These are phyloP conservation scores for Brachyptera risi DNA, from an alignment of 2,888 invertebrate species.

Conservation along the genomic window DNA sequence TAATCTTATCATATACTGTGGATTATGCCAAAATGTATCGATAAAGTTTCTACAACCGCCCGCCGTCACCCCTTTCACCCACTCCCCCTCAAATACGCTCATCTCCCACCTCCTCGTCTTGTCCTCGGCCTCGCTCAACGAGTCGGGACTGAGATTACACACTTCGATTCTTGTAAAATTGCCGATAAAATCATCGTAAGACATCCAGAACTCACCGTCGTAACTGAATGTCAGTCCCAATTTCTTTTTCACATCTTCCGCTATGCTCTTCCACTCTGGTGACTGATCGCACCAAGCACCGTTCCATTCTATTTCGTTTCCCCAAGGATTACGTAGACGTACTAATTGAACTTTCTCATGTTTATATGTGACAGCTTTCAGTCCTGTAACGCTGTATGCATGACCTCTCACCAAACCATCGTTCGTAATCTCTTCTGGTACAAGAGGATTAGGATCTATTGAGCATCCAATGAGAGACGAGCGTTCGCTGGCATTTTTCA, in stretches of 20 bases:
- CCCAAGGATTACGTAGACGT: constrained; percentile 68
- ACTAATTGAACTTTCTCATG: constrained; percentile 51
- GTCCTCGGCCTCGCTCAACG: constrained; percentile 40
- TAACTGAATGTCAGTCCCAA: constrained; percentile 49
- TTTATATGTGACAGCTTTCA: constrained; percentile 47
- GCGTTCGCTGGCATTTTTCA: constrained; percentile 50
- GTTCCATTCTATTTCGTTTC: constrained; percentile 66
- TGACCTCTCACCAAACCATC: constrained; percentile 65
- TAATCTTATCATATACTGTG: constrained; percentile 49
- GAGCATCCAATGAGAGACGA: constrained; percentile 56
- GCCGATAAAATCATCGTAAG: constrained; percentile 48
- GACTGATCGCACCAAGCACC: constrained; percentile 67
- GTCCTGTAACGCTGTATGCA: constrained; percentile 65
- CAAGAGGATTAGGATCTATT: constrained; percentile 54
- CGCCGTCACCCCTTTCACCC: constrained; percentile 51
- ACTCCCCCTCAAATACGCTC: constrained; percentile 49
- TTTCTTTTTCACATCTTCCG: constrained; percentile 45
- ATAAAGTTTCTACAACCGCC: constrained; percentile 55
- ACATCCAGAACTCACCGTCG: constrained; percentile 62
- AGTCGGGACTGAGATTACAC: constrained; percentile 55
- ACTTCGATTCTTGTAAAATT: constrained; percentile 53
- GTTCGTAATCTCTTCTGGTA: constrained; percentile 51
- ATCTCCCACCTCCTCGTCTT: constrained; percentile 47
- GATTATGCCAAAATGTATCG: constrained; percentile 50
- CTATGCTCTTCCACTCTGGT: constrained; percentile 48